phyloP scores from a whole-genome alignment of 2,113 vertebrate species.

The Myotis brandtii region DNA sequence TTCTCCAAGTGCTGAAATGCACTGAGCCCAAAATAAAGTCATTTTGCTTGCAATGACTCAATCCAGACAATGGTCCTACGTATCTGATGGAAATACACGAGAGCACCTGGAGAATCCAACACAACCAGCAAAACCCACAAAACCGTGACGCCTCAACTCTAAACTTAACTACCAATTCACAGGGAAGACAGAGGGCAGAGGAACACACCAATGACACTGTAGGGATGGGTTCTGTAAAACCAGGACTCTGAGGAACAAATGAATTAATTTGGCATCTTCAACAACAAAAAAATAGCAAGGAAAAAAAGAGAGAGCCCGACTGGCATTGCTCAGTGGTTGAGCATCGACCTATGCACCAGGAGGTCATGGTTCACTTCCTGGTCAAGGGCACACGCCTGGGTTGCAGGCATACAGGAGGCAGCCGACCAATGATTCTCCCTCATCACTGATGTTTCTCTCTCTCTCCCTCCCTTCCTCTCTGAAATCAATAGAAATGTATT shows the following conservation, averaged over 20 bases:
- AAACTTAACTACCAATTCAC: neutral
- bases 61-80: neutral
- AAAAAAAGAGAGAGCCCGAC: neutral
- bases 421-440: no score
- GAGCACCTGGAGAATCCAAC: neutral
- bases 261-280: neutral
- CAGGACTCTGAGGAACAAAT: neutral
- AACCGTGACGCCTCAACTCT: neutral
- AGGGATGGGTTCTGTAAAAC: neutral
- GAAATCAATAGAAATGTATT: no score
- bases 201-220: rapidly evolving
- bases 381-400: no score
- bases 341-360: no score
- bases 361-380: no score
- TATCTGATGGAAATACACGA: rapidly evolving
- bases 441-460: no score
- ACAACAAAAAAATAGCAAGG: neutral
- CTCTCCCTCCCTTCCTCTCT: no score
- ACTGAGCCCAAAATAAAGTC: neutral
- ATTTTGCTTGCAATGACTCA: neutral
- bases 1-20: neutral
- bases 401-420: no score
- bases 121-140: neutral
- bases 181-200: neutral
- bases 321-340: no score